Conservation (phyloP, 2,888 invertebrate genomes). For the Omphaloscelis lunosa region DNA sequence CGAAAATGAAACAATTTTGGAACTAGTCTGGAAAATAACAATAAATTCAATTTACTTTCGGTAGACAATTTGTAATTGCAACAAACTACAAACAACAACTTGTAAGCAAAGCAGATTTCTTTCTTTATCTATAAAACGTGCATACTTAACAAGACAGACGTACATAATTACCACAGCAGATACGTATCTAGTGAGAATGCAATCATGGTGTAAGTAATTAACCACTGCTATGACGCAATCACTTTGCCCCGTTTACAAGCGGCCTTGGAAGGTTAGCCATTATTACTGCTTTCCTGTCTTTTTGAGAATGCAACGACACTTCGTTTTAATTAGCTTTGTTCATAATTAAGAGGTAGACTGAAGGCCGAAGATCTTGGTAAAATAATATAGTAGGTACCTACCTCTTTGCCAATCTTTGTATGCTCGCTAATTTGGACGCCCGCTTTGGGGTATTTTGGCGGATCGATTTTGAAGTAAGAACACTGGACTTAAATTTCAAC, state of each 20-base stretch:
- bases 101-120: constrained; percentile 25
- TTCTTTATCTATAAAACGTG: constrained; percentile 48
- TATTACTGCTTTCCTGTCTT: constrained; percentile 30
- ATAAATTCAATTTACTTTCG: background rate
- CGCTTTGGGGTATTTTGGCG: background rate
- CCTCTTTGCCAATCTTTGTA: no score
- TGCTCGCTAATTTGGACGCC: no score
- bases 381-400: background rate
- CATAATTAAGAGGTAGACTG: background rate
- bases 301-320: constrained; percentile 40
- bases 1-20: background rate
- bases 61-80: constrained; percentile 4
- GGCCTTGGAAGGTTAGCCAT: constrained; percentile 40
- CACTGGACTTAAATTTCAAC: background rate
- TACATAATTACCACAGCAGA: constrained; percentile 39
- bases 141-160: constrained; percentile 24
- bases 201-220: constrained; percentile 48
- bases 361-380: background rate
- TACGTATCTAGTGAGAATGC: constrained; percentile 45
- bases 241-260: constrained; percentile 22
- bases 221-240: constrained; percentile 38
- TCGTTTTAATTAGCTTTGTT: constrained; percentile 25
- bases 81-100: no score
- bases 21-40: background rate
- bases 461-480: background rate